Conservation (phyloP, 2,113 vertebrate species). For the Heterochromis multidens region DNA sequence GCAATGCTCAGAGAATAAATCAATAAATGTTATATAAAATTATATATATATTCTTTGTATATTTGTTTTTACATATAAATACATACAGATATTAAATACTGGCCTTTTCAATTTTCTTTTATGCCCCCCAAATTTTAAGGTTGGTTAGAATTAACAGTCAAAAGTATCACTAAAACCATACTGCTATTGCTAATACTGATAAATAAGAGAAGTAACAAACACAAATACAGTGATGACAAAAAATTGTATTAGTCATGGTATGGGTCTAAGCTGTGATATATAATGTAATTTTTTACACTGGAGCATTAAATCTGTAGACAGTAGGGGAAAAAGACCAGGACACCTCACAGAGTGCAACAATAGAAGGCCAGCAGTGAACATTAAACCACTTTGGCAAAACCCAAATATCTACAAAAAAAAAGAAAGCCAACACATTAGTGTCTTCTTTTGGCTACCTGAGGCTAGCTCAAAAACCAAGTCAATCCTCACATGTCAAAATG, state of each 20-base stretch:
- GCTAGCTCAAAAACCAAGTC: too few species aligned
- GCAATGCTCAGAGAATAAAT: neutral
- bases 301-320: neutral
- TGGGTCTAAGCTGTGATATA: too few species aligned
- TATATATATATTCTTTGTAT: neutral
- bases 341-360: neutral
- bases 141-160: neutral
- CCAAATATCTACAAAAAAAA: too few species aligned
- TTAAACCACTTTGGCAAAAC: neutral
- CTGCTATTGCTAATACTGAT: neutral
- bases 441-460: too few species aligned
- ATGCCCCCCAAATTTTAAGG: neutral
- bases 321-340: neutral
- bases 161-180: neutral
- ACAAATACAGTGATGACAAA: too few species aligned
- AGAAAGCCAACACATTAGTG: too few species aligned
- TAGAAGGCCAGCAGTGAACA: neutral
- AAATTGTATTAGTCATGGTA: too few species aligned
- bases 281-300: too few species aligned
- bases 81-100: neutral
- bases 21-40: neutral
- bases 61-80: neutral
- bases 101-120: neutral
- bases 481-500: too few species aligned
- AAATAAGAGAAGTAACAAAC: neutral